Percentiles rank a stretch among this genome's conserved stretches.
Conservation (phyloP, 2,888 invertebrate species). For the Odontothrips loti region DNA sequence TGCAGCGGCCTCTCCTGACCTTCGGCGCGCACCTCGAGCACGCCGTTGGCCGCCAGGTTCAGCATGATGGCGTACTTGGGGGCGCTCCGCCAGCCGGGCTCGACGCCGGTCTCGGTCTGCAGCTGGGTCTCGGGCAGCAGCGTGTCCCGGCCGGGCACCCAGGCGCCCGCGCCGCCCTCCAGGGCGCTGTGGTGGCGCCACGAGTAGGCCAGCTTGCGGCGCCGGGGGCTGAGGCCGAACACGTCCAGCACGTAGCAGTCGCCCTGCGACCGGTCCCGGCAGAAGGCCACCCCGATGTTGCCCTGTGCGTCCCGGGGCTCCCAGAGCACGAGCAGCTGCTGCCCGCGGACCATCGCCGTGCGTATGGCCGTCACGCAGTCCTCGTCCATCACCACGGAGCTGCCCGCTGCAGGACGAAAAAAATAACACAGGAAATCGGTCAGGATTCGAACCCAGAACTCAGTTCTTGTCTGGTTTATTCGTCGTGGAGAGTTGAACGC, state of each 20-base stretch:
- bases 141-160: not conserved
- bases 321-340: not conserved
- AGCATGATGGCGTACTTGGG: not conserved
- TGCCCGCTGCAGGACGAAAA: too few relatives aligned
- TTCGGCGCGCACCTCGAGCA: not conserved
- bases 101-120: not conserved
- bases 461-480: too few relatives aligned
- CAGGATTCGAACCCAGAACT: too few relatives aligned
- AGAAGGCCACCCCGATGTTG: slow-evolving; percentile 1
- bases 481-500: too few relatives aligned
- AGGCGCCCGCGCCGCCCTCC: not conserved
- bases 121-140: slow-evolving; percentile 5
- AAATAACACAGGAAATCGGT: too few relatives aligned
- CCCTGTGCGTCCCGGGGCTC: not conserved
- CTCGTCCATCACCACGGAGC: not conserved
- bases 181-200: not conserved
- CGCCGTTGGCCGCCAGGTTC: not conserved
- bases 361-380: not conserved
- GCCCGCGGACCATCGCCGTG: not conserved
- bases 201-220: not conserved
- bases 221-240: not conserved
- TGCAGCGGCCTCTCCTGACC: not conserved
- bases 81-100: not conserved
- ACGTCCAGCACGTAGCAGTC: slow-evolving; percentile 14
- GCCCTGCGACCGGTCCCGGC: not conserved